Evolutionary conservation across 2,797 vertebrate species (phyloP).

Genomic region (Sparus aurata): DNA sequence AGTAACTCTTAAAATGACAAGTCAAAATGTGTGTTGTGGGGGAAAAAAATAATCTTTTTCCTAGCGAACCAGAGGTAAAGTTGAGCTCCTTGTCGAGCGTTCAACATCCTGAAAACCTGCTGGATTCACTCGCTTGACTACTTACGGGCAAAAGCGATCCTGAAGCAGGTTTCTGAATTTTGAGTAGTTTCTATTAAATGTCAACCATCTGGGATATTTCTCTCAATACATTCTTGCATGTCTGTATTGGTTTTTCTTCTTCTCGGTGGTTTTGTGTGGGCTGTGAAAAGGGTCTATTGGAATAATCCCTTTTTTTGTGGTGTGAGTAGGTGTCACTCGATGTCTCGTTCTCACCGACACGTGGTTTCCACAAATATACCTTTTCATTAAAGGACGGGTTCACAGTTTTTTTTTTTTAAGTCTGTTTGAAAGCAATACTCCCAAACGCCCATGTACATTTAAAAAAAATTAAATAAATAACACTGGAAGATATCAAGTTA

Average conservation of each 20-base stretch:
- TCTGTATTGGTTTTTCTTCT: background rate
- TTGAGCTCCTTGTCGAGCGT: no score
- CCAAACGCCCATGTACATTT: no score
- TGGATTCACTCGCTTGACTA: background rate
- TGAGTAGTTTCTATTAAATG: background rate
- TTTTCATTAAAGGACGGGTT: background rate
- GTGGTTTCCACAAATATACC: slow-evolving; percentile 3
- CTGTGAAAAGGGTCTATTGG: background rate
- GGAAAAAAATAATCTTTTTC: no score
- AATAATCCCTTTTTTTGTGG: background rate
- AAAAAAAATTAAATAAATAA: no score
- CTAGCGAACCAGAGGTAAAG: no score
- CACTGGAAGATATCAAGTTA: background rate
- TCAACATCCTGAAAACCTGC: no score
- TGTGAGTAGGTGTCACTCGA: background rate
- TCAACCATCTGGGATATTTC: background rate
- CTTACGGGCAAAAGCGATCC: background rate
- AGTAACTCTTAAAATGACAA: background rate
- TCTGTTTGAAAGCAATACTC: background rate
- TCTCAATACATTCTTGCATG: background rate
- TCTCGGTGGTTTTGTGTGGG: background rate
- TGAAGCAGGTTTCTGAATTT: background rate
- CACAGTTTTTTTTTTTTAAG: background rate
- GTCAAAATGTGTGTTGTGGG: background rate
- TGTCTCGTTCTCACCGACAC: background rate